phyloP scores from a whole-genome alignment of 1,140 invertebrate genomes.

The Phenacoccus solenopsis region DNA sequence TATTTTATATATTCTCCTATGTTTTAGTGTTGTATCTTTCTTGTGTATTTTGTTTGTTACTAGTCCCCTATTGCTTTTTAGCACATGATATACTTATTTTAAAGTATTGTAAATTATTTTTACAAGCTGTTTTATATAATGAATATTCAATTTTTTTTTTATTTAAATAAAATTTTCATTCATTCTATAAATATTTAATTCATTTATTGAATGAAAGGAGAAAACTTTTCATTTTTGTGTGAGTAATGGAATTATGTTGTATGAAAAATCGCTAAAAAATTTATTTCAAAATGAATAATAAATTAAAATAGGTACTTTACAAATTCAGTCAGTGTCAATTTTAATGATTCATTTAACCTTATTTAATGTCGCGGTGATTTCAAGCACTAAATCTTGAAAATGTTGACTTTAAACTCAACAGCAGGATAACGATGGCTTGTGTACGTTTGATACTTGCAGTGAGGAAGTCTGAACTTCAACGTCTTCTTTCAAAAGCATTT shows the following conservation, averaged over 20 bases:
- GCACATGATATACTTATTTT: not conserved
- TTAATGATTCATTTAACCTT: no score
- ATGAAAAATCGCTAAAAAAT: no score
- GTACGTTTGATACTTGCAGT: conserved; percentile 21
- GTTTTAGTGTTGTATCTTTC: not conserved
- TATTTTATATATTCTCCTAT: not conserved
- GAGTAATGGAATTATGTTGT: no score
- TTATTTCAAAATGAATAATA: no score
- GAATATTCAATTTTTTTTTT: not conserved
- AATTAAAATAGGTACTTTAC: no score
- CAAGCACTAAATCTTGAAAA: no score
- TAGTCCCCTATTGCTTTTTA: not conserved
- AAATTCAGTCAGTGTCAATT: no score
- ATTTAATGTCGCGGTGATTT: no score
- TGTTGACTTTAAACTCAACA: no score
- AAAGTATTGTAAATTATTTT: not conserved
- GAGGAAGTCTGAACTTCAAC: conserved; percentile 37
- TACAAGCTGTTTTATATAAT: not conserved
- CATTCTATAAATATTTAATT: not conserved
- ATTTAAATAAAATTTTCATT: not conserved
- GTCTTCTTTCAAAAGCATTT: conserved; percentile 39
- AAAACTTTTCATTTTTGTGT: no score
- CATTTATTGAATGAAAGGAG: no score
- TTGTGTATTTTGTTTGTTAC: not conserved
- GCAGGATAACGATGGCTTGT: conserved; percentile 20